Evolutionary conservation across 2,113 vertebrate genomes (phyloP).

Genomic region (Nettapus auritus): DNA sequence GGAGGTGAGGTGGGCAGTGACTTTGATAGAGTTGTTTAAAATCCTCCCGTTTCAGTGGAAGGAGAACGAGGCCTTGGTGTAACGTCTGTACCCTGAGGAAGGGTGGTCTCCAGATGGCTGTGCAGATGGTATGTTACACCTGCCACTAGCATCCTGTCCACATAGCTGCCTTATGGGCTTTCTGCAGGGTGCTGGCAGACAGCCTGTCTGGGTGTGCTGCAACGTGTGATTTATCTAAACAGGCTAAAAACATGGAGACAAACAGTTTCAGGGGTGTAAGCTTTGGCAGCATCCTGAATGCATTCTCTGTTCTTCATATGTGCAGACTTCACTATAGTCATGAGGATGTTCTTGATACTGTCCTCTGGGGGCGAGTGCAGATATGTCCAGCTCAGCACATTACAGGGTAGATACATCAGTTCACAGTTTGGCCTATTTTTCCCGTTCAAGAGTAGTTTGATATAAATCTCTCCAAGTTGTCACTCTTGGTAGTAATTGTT

Average conservation of each 20-base stretch:
- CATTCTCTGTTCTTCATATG: background rate
- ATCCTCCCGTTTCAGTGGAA: background rate
- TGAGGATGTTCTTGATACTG: background rate
- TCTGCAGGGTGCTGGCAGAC: background rate
- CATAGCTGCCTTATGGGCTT: conserved; percentile 1
- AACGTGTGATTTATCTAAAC: background rate
- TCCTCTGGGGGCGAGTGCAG: background rate
- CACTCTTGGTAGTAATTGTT: background rate
- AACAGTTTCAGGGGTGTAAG: background rate
- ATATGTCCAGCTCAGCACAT: background rate
- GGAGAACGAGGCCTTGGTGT: background rate
- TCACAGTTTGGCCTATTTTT: background rate
- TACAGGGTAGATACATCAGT: background rate
- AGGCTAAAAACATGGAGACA: background rate
- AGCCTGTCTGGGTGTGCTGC: background rate
- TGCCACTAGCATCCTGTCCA: conserved; percentile 11
- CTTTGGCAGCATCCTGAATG: background rate
- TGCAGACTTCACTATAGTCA: background rate
- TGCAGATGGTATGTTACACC: conserved; percentile 35
- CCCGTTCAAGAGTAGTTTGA: background rate
- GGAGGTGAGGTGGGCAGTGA: background rate
- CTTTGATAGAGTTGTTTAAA: background rate
- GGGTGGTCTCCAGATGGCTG: conserved; percentile 26
- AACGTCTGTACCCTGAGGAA: background rate
- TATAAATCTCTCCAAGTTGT: background rate